These are phyloP conservation scores for Thaleichthys pacificus DNA, from an alignment of 2,797 vertebrate genomes.

Conservation along the genomic window DNA sequence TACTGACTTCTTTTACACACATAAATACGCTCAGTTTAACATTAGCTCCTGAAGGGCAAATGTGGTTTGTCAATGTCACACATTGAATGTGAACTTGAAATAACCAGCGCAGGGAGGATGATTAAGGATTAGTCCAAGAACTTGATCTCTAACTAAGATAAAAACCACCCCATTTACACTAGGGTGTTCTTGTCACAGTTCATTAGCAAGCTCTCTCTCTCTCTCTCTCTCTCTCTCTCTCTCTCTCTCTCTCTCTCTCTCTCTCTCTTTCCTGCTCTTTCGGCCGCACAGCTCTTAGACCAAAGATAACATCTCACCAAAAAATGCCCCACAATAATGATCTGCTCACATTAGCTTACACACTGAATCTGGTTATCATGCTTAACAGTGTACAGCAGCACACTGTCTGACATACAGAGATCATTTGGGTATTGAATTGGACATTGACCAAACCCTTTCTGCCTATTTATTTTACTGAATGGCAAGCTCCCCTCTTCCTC, in stretches of 20 bases:
- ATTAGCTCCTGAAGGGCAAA: background rate
- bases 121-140: background rate
- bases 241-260: background rate
- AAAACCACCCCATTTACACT: background rate
- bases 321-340: background rate
- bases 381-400: background rate
- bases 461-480: background rate
- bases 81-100: background rate
- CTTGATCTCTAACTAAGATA: background rate
- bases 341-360: background rate
- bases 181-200: background rate
- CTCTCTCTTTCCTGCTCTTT: background rate
- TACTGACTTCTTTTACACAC: slow-evolving; percentile 2
- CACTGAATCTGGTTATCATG: background rate
- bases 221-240: background rate
- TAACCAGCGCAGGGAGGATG: background rate
- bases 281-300: background rate
- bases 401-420: background rate
- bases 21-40: background rate
- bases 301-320: background rate
- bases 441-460: background rate
- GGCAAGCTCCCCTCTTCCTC: background rate
- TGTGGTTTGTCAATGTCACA: background rate
- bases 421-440: slow-evolving; percentile 6
- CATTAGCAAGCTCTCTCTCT: background rate